A percentile compares a stretch with the other conserved stretches of the same genome.
Evolutionary conservation across 2,888 invertebrate genomes (phyloP).

Genomic region (Drosophila aldrichi): DNA sequence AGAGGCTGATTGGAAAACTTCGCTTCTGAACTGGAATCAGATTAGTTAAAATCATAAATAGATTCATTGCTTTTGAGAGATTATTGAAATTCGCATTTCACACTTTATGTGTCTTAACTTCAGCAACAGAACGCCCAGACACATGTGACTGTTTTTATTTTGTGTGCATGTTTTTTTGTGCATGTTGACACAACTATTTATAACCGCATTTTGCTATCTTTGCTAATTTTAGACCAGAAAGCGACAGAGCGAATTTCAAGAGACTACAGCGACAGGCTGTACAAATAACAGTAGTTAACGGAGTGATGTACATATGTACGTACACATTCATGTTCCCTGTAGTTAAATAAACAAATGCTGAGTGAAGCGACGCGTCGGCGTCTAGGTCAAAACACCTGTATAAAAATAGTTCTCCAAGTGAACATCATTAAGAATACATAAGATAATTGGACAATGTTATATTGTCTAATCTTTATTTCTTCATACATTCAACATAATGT

Average conservation of each 20-base stretch:
- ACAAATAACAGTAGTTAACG: slow-evolving; percentile 58
- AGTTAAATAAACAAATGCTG: slow-evolving; percentile 37
- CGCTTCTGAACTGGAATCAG: neutral
- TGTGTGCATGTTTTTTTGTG: slow-evolving; percentile 33
- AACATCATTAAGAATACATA: neutral
- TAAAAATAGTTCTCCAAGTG: neutral
- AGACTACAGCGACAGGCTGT: slow-evolving; percentile 68
- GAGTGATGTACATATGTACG: neutral
- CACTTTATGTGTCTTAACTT: slow-evolving; percentile 24
- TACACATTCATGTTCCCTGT: neutral
- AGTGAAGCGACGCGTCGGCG: slow-evolving; percentile 14
- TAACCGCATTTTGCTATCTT: slow-evolving; percentile 70
- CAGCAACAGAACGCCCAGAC: slow-evolving; percentile 31
- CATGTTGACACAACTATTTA: slow-evolving; percentile 76
- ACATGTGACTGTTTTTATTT: slow-evolving; percentile 47
- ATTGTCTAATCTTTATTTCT: neutral
- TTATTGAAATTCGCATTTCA: slow-evolving; percentile 15
- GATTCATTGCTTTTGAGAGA: neutral
- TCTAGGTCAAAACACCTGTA: slow-evolving; percentile 51
- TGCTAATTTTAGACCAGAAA: slow-evolving; percentile 73
- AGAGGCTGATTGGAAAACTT: neutral
- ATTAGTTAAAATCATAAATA: neutral
- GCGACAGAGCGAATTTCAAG: slow-evolving; percentile 49
- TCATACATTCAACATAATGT: neutral
- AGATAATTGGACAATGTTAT: neutral